Evolutionary conservation across 2,888 invertebrate species (phyloP), one percentile per base, ranked within the genome.

Genomic region (Cerceris ruficornis): DNA sequence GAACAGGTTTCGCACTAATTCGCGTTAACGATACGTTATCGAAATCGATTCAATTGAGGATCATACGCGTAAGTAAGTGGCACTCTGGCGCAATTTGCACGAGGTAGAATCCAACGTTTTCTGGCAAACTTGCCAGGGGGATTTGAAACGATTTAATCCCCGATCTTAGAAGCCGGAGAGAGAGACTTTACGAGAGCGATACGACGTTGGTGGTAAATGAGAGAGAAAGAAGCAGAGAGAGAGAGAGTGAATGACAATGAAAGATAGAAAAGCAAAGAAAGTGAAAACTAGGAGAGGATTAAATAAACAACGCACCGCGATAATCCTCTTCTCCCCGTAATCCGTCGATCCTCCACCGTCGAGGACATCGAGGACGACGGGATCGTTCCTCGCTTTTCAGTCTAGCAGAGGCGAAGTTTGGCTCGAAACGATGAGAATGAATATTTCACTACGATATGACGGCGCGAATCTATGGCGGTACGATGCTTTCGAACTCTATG

Each of bases 1-100:
- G 64, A 76, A 77, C 76, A 67, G 77, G 77, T 77, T 77, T 64
- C 42, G 52, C 70, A 17, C 66, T 77, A 76, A 77, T 77, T 77
- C 57, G 55, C 62, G 54, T 17, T 73, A 72, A 69, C 67, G 66
- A 73, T 69, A 74, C 78, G 46, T 78, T 74, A 78, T 71, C 60
- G 64, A 42, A 28, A 70, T 69, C 78, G 78, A 57, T 73, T 54
- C 67, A 50, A 74, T 74, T 65, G 73, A 57, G 68, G 64, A 39
- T 46, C 57, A 55, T 58, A 9, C 75, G 70, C 42, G 67, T 52
- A 62, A 54, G 55, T 64, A 70, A 76, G 69, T 52, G 69, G 55
- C 52, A 59, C 50, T 57, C 46, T 57, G 59, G n/a, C 13, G n/a
- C 13, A 49, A 13, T 69, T 59, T 64, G 52, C 69, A 14, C 14